A percentile compares a stretch with the other conserved stretches of the same genome.
Conservation (phyloP, 1,140 invertebrate species). For the Aphaenogaster floridana region DNA sequence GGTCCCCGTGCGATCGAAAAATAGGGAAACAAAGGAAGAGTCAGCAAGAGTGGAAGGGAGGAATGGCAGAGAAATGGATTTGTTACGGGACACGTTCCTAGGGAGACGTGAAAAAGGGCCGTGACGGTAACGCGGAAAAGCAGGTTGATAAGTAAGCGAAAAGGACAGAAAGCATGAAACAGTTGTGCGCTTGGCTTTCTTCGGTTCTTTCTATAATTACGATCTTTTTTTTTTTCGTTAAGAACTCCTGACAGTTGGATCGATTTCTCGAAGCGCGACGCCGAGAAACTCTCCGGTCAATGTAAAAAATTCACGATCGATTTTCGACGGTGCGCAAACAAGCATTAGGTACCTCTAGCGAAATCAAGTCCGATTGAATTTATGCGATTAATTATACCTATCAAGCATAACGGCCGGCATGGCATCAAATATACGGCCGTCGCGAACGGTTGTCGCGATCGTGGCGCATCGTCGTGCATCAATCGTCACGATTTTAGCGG, state of each 20-base stretch:
- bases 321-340: background rate
- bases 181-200: background rate
- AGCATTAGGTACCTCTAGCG: background rate
- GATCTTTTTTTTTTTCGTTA: background rate
- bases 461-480: background rate
- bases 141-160: background rate
- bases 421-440: background rate
- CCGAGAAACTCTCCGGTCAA: background rate
- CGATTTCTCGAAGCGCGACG: background rate
- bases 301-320: background rate
- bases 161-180: background rate
- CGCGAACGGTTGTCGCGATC: background rate
- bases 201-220: background rate
- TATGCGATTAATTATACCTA: constrained; percentile 60
- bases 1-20: constrained; percentile 36
- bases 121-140: background rate
- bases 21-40: constrained; percentile 41
- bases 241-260: background rate
- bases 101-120: background rate
- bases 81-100: constrained; percentile 2
- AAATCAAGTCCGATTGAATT: constrained; percentile 53
- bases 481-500: constrained; percentile 21
- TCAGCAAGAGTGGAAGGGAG: background rate
- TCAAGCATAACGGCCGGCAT: constrained; percentile 29
- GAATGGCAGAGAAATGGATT: constrained; percentile 6